Base-by-base conservation (phyloP, 2,888 invertebrate species). In the Pseudolycoriella hygida region DNA sequence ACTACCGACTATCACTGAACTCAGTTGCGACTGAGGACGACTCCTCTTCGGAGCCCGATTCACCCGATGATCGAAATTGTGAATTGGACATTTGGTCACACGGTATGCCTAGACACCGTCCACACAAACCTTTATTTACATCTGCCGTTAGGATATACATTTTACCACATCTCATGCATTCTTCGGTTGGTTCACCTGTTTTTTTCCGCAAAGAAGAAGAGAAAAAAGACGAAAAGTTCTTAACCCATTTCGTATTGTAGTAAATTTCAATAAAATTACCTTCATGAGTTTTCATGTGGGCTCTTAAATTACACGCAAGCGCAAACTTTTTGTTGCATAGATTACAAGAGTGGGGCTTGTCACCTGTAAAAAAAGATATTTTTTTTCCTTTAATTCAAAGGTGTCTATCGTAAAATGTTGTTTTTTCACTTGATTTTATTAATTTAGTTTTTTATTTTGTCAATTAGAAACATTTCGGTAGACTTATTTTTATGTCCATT, bases 281-380 rank as follows among this genome's bases (percentile, higher is more conserved):
- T 68, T 80, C 77, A 55, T 80, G 80, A 2, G 79, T 80, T 61
- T 80, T 80, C 69, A 77, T 69, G 58, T 81, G 80, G 1, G 80
- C 79, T 53, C 78, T 67, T 50, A 81, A 63, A 58, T 81, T 81
- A 62, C 80, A 80, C 42, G 77, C 77, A 49, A 81, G 62, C 4
- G 80, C 80, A 56, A 81, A 81, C 57, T 75, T 73, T 62, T 80
- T 80, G 56, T 72, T 72, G 61, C 80, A 81, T 18, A 77, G 61
- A 51, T 74, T 71, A 58, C 81, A 81, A 39, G 74, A 73, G 60
- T 80, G 79, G 12, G 80, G 80, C 57, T 79, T 80, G 60, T 80
- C 79, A 51, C 80, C 81, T 80, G 67, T 48, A 67, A 67, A 14
- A 34, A 34, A 34, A 14, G 5, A 34, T 4, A 12, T 4, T 34